These are phyloP conservation scores for Lophura nycthemera DNA, from an alignment of 2,113 vertebrate genomes.

Conservation along the genomic window DNA sequence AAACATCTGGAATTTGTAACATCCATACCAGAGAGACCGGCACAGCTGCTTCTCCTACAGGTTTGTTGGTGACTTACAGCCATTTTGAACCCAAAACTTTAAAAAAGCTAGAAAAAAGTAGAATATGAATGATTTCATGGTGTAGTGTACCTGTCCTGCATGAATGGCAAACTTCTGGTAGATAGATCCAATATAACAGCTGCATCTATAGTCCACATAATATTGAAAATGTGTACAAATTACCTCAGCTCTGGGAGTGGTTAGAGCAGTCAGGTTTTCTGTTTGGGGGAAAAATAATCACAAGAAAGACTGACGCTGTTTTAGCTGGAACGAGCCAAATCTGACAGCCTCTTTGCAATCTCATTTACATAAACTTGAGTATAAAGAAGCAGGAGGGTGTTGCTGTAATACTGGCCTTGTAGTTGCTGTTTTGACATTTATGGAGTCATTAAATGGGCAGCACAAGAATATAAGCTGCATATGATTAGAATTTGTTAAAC, in stretches of 20 bases:
- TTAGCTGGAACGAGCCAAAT: not conserved
- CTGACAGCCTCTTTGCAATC: not conserved
- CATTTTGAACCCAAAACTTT: not conserved
- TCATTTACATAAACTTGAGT: rapidly evolving
- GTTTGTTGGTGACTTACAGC: constrained; percentile 63
- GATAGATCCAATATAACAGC: not conserved
- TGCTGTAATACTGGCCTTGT: not conserved
- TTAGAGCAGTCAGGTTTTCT: not conserved
- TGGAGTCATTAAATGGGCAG: not conserved
- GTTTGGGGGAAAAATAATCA: rapidly evolving
- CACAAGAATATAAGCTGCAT: not conserved
- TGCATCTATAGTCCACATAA: not conserved
- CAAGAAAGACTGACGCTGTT: not conserved
- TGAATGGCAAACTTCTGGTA: not conserved
- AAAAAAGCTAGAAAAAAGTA: not conserved
- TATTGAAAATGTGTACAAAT: not conserved
- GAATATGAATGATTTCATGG: not conserved
- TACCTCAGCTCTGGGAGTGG: not conserved
- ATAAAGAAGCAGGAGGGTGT: not conserved
- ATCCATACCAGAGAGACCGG: constrained; percentile 92
- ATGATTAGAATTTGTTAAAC: not conserved
- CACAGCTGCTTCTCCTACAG: constrained; percentile 94
- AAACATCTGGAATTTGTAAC: constrained; percentile 92
- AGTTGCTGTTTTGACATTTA: not conserved
- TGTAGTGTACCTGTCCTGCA: not conserved